Evolutionary conservation across 2,113 vertebrate species (phyloP), one percentile per base, ranked within the genome.

Genomic region (Corythoichthys haematopterus): DNA sequence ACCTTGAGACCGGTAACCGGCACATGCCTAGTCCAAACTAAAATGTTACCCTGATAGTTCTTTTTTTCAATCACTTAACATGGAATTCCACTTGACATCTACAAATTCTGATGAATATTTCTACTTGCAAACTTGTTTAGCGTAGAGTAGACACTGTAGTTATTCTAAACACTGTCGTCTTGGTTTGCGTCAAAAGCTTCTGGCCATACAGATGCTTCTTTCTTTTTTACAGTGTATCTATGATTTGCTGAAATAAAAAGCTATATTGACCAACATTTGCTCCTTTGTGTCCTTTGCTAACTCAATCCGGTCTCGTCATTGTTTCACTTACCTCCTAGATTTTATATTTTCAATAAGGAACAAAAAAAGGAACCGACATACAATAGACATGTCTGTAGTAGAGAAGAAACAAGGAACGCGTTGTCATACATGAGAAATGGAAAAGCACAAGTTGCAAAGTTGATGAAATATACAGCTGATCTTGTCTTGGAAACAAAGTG

Each of bases 201-300:
- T 81, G 77, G 55, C 12, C 55, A 85, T 82, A 83, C 80, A 91
- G 87, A 91, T 91, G 85, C 88, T 6, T 45, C 45, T 45, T 14
- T 16, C 43, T 96, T 95, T 95, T 95, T 95, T 95, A 95, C 91
- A 85, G 91, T 96, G 93, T 94, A 93, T 94, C 93, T 96, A 94
- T 94, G 92, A 93, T 95, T 98, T 96, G 92, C 92, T 94, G 93
- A 90, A 98, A 98, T 95, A 96, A 95, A 60, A 95, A 89, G 92
- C 84, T 93, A 94, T 94, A 94, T 86, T 95, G 95, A 94, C 92
- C 93, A 94, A 91, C 59, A 70, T 67, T 55, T 59, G 69, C 50
- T 63, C 45, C 56, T 38, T 37, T 64, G 48, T 6, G 15, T 37
- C 10, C 47, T 61, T 43, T 20, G 40, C 16, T 20, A 43, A 43